Base-by-base conservation (phyloP, 2,797 vertebrate species). In the Halcyon badia region DNA sequence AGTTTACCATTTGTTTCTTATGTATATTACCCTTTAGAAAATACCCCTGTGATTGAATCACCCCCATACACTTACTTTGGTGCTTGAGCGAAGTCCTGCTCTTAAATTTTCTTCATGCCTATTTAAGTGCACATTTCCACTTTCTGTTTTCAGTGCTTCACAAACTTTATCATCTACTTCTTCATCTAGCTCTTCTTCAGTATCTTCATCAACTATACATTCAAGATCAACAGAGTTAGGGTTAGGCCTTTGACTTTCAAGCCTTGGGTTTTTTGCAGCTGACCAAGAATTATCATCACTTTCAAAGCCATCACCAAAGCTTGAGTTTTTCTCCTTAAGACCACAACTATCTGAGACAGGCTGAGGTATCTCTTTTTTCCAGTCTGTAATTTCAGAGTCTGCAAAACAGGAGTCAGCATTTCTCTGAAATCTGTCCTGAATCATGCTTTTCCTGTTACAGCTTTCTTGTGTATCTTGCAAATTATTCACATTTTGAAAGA, bases 401-500 rank as follows among this genome's bases (percentile, higher is more conserved):
- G 54, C 25, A 73, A 66, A 76, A 83, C 22, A 68, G 11, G 58
- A 92, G 33, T 61, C 61, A 68, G 56, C 13, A 49, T 83, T 93
- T 90, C 42, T 64, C 12, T 52, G 77, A 69, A 76, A 83, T 3
- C 77, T 68, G 31, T 94, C 80, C n/a, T 80, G 83, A 75, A 30
- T 60, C 31, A 35, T 7, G 16, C 61, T 84, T 66, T 62, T 92
- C 26, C 33, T 83, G 26, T 44, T 85, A 68, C 52, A 71, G 65
- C 33, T 87, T 89, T 84, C 91, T 24, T 83, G 71, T 2, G 0
- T 52, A 60, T 56, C 72, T 68, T 94, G 91, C 25, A 96, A 78
- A 60, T 96, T 91, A 89, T 92, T 95, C 46, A 71, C 14, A 77
- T 95, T 96, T 80, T 97, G 98, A 96, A 98, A 97, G 48, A 97